Percentiles rank a stretch among this genome's conserved stretches.
phyloP scores from a whole-genome alignment of 37 sponge, comb jelly and placozoan species.

The Hexactinellida sp. region DNA sequence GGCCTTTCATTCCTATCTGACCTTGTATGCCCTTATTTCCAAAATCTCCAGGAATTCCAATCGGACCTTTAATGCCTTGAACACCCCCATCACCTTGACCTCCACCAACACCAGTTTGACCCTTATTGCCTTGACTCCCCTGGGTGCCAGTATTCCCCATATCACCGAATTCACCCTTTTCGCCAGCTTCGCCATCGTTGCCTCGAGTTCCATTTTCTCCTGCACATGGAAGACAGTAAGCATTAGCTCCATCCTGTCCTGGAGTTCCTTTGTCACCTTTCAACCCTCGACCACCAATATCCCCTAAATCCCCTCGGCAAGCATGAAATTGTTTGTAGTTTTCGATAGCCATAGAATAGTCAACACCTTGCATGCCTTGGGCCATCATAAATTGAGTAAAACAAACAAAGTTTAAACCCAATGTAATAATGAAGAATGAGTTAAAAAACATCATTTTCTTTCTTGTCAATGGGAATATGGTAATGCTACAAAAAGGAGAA shows the following conservation, averaged over 20 bases:
- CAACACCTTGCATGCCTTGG: neutral
- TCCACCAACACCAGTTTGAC: neutral
- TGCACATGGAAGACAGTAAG: neutral
- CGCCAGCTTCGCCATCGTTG: neutral
- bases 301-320: neutral
- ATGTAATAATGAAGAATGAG: no score
- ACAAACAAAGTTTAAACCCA: no score
- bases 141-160: neutral
- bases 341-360: neutral
- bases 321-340: conserved; percentile 17
- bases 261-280: neutral
- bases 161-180: neutral
- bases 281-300: neutral
- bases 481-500: no score
- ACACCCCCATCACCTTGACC: neutral
- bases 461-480: no score
- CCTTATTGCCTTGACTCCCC: neutral
- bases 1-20: neutral
- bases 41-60: neutral
- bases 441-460: no score
- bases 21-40: neutral
- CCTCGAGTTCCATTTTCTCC: neutral
- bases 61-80: neutral
- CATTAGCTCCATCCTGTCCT: neutral
- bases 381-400: neutral